A percentile compares a stretch with the other conserved stretches of the same genome.
These are phyloP conservation scores for Crenuchus spilurus DNA, from an alignment of 2,797 vertebrate genomes.

Conservation along the genomic window DNA sequence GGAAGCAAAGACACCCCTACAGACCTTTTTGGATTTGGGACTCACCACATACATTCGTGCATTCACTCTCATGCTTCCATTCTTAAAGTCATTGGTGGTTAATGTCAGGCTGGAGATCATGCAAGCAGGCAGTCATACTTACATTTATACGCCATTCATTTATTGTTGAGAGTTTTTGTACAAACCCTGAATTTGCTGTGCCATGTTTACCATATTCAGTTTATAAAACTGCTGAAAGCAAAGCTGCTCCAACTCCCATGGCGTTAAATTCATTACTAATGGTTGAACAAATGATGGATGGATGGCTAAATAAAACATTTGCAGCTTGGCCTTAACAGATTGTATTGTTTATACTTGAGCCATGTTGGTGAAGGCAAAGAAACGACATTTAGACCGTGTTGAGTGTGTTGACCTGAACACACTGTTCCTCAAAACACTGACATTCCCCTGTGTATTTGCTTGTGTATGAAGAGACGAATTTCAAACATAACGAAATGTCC, in stretches of 20 bases:
- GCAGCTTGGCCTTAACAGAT: no score
- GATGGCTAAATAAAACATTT: no score
- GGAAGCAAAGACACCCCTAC: conserved; percentile 60
- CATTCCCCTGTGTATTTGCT: no score
- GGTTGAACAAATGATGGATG: neutral
- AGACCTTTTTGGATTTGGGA: conserved; percentile 64
- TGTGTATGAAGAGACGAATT: no score
- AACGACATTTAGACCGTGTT: no score
- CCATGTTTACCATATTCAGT: no score
- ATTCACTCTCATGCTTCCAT: conserved; percentile 66
- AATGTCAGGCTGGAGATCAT: conserved; percentile 74
- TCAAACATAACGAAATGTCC: no score
- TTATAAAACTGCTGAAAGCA: neutral
- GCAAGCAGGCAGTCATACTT: conserved; percentile 72
- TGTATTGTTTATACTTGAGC: no score
- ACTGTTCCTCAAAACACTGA: no score
- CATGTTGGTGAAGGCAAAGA: no score
- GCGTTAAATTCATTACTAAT: neutral
- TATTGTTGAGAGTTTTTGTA: neutral
- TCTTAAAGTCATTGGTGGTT: conserved; percentile 59
- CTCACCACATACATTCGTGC: conserved; percentile 44
- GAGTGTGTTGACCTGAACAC: no score
- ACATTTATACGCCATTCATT: neutral
- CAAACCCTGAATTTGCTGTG: no score
- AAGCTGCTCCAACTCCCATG: neutral